Evolutionary conservation across 1,140 invertebrate genomes (phyloP), one percentile per base, ranked within the genome.

Genomic region (Stenopsyche tienmushanensis): DNA sequence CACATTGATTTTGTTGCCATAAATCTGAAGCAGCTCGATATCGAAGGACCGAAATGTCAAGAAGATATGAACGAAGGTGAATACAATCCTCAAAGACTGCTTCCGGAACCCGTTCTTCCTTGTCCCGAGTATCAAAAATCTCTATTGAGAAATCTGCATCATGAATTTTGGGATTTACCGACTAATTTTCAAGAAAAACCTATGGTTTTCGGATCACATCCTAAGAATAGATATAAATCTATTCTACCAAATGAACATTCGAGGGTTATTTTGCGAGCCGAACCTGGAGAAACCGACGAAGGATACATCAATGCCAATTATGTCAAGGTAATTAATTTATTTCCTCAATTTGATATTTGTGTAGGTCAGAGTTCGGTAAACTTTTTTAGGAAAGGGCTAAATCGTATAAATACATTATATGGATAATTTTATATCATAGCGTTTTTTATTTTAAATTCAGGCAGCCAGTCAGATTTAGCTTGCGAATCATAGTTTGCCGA

Each of bases 131-230:
- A 83, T 65, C 83, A 91, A 71, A 84, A 91, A 64, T 80, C 82
- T 44, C 84, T 94, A 67, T 80, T 96, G 52, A 82, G 86, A 21
- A 89, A 88, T 72, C 74, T 96, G 17, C 92, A 96, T 73, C 88
- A 91, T 72, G 93, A 96, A 74, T 96, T 96, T 76, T 96, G 93
- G 92, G 92, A 95, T 76, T 88, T 97, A 67, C 93, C 93, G 0
- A 85, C 91, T 24, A 97, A 97, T 77, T 87, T 92, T 69, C 91
- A 94, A 60, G 92, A 96, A 70, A 91, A 92, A 73, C 86, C 92
- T 3, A 87, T 90, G 72, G 88, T 96, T 2, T 90, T 89, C 52
- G 94, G 94, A 2, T 92, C 90, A n/a, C 90, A 92, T 65, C 84
- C 87, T 15, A 94, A 94, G 77, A 97, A 97, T 78, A 85, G 94